Evolutionary conservation across 2,113 vertebrate genomes (phyloP).

Genomic region (Oreochromis niloticus): DNA sequence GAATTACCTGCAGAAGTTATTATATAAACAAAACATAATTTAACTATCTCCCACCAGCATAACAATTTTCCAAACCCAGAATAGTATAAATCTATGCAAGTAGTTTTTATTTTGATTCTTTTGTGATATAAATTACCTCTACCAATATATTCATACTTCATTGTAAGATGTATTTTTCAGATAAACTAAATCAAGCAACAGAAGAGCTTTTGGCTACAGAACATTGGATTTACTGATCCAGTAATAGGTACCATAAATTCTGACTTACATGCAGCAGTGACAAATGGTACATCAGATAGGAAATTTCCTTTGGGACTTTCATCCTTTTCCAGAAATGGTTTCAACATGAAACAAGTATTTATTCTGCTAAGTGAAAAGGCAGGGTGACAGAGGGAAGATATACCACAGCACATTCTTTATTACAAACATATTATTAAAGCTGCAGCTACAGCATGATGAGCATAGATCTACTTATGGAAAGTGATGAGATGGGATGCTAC

Average conservation of each 20-base stretch:
- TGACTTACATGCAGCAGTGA: slow-evolving; percentile 61
- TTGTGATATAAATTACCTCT: slow-evolving; percentile 45
- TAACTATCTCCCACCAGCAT: slow-evolving; percentile 26
- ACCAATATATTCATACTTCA: slow-evolving; percentile 55
- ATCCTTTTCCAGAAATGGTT: slow-evolving; percentile 54
- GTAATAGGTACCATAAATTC: slow-evolving; percentile 73
- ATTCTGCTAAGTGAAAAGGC: slow-evolving; percentile 61
- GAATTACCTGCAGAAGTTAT: slow-evolving; percentile 33
- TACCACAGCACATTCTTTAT: slow-evolving; percentile 21
- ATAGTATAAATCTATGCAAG: slow-evolving; percentile 12
- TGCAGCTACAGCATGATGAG: neutral
- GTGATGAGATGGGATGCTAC: slow-evolving; percentile 21
- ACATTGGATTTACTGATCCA: slow-evolving; percentile 67
- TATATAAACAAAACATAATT: slow-evolving; percentile 40
- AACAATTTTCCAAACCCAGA: slow-evolving; percentile 11
- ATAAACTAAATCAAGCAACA: slow-evolving; percentile 67
- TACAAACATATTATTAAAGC: slow-evolving; percentile 31
- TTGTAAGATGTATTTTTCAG: slow-evolving; percentile 57
- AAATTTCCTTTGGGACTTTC: slow-evolving; percentile 65
- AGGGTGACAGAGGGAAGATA: slow-evolving; percentile 24
- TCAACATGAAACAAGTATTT: slow-evolving; percentile 55
- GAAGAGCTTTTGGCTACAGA: slow-evolving; percentile 62
- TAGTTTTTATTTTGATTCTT: slow-evolving; percentile 42
- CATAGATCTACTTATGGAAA: neutral
- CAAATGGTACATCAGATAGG: slow-evolving; percentile 64